These are phyloP conservation scores for Philopedon plagiatum DNA, from an alignment of 2,888 invertebrate genomes.

Conservation along the genomic window DNA sequence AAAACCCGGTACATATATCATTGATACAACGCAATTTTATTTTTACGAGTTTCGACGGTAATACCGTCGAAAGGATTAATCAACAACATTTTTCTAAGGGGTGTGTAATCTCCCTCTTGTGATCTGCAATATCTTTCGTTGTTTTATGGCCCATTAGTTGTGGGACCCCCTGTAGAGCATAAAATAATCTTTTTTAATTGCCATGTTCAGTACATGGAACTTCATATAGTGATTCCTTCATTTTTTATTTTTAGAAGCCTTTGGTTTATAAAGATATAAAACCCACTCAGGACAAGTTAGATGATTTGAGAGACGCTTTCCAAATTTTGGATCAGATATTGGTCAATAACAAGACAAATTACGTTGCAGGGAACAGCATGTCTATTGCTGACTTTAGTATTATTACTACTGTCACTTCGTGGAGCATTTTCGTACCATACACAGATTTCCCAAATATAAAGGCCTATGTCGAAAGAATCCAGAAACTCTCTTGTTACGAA, in stretches of 20 bases:
- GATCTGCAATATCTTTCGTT: no score
- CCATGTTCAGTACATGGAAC: not conserved
- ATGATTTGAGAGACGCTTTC: slow-evolving; percentile 53
- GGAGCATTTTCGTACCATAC: slow-evolving; percentile 6
- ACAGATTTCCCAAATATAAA: slow-evolving; percentile 57
- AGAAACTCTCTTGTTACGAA: slow-evolving; percentile 54
- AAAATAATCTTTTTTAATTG: no score
- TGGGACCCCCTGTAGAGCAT: no score
- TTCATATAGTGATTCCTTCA: not conserved
- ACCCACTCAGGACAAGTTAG: slow-evolving; percentile 26
- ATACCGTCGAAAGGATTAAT: no score
- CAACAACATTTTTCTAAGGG: no score
- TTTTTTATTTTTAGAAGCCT: not conserved
- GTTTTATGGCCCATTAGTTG: no score
- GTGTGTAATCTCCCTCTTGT: no score
- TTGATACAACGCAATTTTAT: no score
- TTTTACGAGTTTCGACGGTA: no score
- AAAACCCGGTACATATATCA: no score
- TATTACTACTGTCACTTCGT: slow-evolving; percentile 46
- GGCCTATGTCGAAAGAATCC: slow-evolving; percentile 54
- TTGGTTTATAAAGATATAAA: not conserved
- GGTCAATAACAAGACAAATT: slow-evolving; percentile 59
- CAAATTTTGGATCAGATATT: slow-evolving; percentile 66
- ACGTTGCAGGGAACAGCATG: slow-evolving; percentile 52
- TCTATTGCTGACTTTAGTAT: slow-evolving; percentile 57